Evolutionary conservation across 2,888 invertebrate genomes (phyloP), one percentile per base, ranked within the genome.

Genomic region (Aradus depressus): DNA sequence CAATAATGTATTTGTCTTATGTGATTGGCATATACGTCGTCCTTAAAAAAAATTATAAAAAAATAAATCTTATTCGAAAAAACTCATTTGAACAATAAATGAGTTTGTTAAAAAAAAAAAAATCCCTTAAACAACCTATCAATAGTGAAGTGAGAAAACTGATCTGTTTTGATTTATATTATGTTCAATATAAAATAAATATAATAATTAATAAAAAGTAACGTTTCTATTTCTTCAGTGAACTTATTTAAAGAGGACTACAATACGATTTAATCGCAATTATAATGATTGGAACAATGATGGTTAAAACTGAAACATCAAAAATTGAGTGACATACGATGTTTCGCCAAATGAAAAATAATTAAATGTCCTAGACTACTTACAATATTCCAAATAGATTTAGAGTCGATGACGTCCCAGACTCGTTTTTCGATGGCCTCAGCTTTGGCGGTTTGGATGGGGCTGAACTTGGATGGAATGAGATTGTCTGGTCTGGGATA

Each of bases 381-480:
- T 38, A 47, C 47, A 5, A 23, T n/a, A 23, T 39, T 49, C 52
- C 52, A 54, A 14, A 52, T 18, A n/a, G 22, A 19, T 26, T 52
- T 48, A 23, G 26, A 22, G 45, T 81, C 78, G 62, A 81, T 76
- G 35, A 77, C 74, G 45, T 76, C 73, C 56, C 71, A 68, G 53
- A 80, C 66, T 57, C 81, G 76, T 43, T 69, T 68, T 57, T 78
- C 75, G 52, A 73, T 72, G 41, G 72, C 68, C 28, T 69, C 62
- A 23, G 77, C 72, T 50, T 72, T 60, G 19, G 58, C 55, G 21
- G 70, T 56, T 1, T 64, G 54, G 19, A 66, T 63, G 32, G 50
- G 48, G 53, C 59, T 59, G 53, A 23, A 22, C 51, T 73, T 66
- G 39, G 71, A 64, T 37, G 71, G 68, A 42, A 66, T 61, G 50